Percentiles rank a stretch among this genome's conserved stretches.
phyloP scores from a whole-genome alignment of 2,888 invertebrate genomes.

The Heliconius cydno region DNA sequence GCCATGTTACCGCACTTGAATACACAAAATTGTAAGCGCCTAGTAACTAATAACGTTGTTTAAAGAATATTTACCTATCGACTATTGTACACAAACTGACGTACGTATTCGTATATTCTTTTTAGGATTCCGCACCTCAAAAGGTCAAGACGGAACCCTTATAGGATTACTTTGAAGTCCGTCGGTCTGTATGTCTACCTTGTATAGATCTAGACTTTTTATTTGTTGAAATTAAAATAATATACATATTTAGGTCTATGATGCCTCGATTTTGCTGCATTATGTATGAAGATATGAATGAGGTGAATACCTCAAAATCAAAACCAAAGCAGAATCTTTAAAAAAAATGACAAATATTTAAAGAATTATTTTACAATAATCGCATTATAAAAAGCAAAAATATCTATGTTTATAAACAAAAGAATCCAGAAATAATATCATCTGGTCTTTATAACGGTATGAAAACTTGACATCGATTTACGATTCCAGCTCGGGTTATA shows the following conservation, averaged over 20 bases:
- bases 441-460: conserved; percentile 32
- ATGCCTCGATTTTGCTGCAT: too few relatives aligned
- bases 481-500: conserved; percentile 32
- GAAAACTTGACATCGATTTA: conserved; percentile 37
- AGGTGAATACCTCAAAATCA: too few relatives aligned
- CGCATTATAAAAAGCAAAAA: background rate
- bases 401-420: conserved; percentile 8
- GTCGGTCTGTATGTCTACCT: too few relatives aligned
- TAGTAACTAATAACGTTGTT: conserved; percentile 1
- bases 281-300: too few relatives aligned
- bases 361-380: too few relatives aligned
- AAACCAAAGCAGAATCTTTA: too few relatives aligned
- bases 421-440: conserved; percentile 24
- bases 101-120: background rate
- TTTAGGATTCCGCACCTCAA: background rate
- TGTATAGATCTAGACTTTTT: too few relatives aligned
- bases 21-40: background rate
- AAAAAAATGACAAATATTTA: background rate
- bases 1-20: conserved; percentile 13
- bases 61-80: background rate
- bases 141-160: too few relatives aligned
- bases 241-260: too few relatives aligned
- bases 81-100: background rate
- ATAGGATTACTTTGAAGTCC: too few relatives aligned
- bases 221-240: too few relatives aligned